Base-by-base conservation (phyloP, 2,797 vertebrate species). In the Chelon labrosus region DNA sequence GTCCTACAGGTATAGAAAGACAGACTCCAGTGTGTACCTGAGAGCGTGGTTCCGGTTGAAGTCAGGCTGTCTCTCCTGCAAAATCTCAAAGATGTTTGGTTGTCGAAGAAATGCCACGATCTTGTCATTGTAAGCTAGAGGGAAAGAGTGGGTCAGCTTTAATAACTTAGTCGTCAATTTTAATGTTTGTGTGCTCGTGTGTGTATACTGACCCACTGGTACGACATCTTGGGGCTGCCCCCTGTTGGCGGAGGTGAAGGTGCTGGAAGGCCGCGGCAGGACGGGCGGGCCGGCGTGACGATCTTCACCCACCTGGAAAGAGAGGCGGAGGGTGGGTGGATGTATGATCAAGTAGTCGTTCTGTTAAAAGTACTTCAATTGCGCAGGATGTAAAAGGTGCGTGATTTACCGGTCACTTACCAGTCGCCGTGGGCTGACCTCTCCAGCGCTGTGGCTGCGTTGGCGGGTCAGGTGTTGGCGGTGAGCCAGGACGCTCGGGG, bases 11-110 rank as follows among this genome's bases (percentile, higher is more conserved):
- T 42, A 44, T 2, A 44, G 41, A 16, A 16, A 44, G 14, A 16
- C 14, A 8, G 10, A 13, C 17, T 31, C 7, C 6, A 35, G 44
- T 46, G 44, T 46, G 7, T 46, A 46, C 44, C 44, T 46, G 44
- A 46, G 44, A 17, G 44, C 16, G 12, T 46, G 44, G 44, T 46
- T 46, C 7, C 44, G 47, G 39, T 14, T 46, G 70, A 98, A 93
- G 80, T 98, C 97, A 14, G 97, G 95, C 41, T 98, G 97, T 71
- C 97, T 95, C 78, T 98, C 97, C 87, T 98, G 97, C n/a, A 98
- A 92, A 90, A 98, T 97, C 94, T 98, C 97, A 82, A 95, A 97
- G 85, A 98, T 95, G 93, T 98, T 98, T 58, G 97, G 96, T 77
- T 98, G 97, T 56, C 97, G 94, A 59, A 98, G 92, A 91, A 98